Evolutionary conservation across 2,888 invertebrate species (phyloP).

Genomic region (Helleia helle): DNA sequence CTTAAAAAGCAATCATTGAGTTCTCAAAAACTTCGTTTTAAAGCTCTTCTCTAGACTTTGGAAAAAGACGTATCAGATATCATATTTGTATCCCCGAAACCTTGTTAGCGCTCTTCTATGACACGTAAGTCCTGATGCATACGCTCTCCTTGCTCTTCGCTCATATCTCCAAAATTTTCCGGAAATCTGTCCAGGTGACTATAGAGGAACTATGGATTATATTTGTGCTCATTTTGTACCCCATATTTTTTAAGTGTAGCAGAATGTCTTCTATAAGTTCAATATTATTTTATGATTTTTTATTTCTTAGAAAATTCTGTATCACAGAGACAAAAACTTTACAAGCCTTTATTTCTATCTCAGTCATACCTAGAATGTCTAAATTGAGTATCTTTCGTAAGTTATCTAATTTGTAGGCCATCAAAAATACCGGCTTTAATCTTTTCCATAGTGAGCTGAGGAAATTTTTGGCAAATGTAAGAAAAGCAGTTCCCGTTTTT

Average conservation of each 20-base stretch:
- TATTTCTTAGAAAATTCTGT: too few relatives aligned
- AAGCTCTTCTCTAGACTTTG: constrained; percentile 6
- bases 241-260: not conserved
- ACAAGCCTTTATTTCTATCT: too few relatives aligned
- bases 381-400: too few relatives aligned
- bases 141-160: constrained; percentile 34
- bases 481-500: too few relatives aligned
- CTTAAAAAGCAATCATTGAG: constrained; percentile 8
- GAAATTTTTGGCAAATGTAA: too few relatives aligned
- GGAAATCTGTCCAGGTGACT: constrained; percentile 16
- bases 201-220: constrained; percentile 10
- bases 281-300: too few relatives aligned
- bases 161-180: constrained; percentile 23
- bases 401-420: too few relatives aligned
- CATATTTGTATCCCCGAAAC: constrained; percentile 26
- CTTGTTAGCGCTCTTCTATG: constrained; percentile 33
- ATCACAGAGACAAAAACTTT: too few relatives aligned
- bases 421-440: too few relatives aligned
- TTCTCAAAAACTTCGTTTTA: constrained; percentile 10
- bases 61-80: constrained; percentile 16
- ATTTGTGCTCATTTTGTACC: constrained; percentile 11
- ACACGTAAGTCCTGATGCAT: constrained; percentile 32
- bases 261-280: too few relatives aligned
- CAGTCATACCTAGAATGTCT: too few relatives aligned
- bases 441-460: too few relatives aligned